Conservation (phyloP, 2,888 invertebrate genomes). For the Drosophila paracracens region DNA sequence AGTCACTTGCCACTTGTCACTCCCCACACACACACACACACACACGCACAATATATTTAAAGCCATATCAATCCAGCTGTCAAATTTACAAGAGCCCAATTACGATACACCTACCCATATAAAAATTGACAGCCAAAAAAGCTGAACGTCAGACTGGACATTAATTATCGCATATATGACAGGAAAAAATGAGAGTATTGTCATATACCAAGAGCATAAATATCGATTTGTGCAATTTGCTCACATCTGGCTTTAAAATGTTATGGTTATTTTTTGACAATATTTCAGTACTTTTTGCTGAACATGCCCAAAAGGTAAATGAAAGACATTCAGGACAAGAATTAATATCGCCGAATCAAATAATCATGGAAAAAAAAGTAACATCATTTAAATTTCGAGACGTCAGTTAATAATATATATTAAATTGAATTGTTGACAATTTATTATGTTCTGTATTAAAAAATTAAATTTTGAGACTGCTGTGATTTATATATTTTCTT, state of each 20-base stretch:
- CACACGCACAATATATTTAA: conserved; percentile 20
- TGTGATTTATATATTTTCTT: neutral
- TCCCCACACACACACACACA: conserved; percentile 11
- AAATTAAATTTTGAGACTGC: neutral
- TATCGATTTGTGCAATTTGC: conserved; percentile 8
- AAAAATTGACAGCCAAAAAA: conserved; percentile 21
- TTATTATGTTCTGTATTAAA: no score
- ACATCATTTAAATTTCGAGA: neutral
- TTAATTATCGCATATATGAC: conserved; percentile 42
- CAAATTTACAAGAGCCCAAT: conserved; percentile 58
- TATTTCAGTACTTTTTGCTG: neutral
- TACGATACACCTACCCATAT: conserved; percentile 29
- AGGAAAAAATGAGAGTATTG: neutral
- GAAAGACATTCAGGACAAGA: neutral
- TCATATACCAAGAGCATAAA: neutral
- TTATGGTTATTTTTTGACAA: neutral
- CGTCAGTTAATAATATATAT: neutral
- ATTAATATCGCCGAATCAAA: neutral
- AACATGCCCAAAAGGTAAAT: neutral
- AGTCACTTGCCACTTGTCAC: conserved; percentile 27
- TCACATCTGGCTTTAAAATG: neutral
- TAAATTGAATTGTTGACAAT: no score
- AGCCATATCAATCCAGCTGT: conserved; percentile 45
- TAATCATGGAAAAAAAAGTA: neutral
- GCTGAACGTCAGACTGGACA: conserved; percentile 35